Percentiles rank a stretch among this genome's conserved stretches.
Evolutionary conservation across 2,888 invertebrate genomes (phyloP).

Genomic region (Drosophila vallismaia): DNA sequence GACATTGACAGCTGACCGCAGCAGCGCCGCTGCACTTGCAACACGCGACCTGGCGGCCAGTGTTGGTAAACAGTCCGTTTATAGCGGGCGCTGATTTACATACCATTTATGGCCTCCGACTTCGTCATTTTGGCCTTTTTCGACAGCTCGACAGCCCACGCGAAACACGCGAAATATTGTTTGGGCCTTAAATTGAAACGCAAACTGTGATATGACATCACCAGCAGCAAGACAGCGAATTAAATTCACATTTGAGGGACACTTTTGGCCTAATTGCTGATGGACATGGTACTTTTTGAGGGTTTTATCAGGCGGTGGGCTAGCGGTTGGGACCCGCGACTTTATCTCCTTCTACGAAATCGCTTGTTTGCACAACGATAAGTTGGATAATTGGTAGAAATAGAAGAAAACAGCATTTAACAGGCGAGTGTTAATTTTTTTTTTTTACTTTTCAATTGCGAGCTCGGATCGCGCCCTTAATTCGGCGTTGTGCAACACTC

Average conservation of each 20-base stretch:
- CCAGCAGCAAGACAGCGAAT: conserved; percentile 30
- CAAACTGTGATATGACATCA: conserved; percentile 61
- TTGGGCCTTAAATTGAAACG: conserved; percentile 57
- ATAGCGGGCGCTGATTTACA: conserved; percentile 26
- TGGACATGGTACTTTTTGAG: conserved; percentile 35
- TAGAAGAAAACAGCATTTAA: conserved; percentile 33
- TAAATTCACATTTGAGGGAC: conserved; percentile 54
- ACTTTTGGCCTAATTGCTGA: conserved; percentile 52
- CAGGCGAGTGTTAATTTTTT: conserved; percentile 45
- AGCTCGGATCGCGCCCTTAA: conserved; percentile 47
- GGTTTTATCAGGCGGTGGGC: conserved; percentile 30
- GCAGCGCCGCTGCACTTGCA: conserved; percentile 41
- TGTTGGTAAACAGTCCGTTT: conserved; percentile 33
- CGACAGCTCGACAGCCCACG: conserved; percentile 52
- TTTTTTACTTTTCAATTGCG: conserved; percentile 16
- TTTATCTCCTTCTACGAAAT: conserved; percentile 56
- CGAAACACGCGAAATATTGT: conserved; percentile 47
- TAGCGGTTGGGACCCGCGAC: conserved; percentile 6
- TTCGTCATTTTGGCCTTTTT: conserved; percentile 24
- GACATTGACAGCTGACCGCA: conserved; percentile 63
- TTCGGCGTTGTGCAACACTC: conserved; percentile 58
- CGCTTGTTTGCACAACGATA: conserved; percentile 61
- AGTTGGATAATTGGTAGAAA: conserved; percentile 60
- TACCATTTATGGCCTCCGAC: conserved; percentile 45
- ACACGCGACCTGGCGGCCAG: conserved; percentile 18